These are phyloP conservation scores for Bergia sp. DNA, from an alignment of 92 coral and sea anemone genomes.

Conservation along the genomic window DNA sequence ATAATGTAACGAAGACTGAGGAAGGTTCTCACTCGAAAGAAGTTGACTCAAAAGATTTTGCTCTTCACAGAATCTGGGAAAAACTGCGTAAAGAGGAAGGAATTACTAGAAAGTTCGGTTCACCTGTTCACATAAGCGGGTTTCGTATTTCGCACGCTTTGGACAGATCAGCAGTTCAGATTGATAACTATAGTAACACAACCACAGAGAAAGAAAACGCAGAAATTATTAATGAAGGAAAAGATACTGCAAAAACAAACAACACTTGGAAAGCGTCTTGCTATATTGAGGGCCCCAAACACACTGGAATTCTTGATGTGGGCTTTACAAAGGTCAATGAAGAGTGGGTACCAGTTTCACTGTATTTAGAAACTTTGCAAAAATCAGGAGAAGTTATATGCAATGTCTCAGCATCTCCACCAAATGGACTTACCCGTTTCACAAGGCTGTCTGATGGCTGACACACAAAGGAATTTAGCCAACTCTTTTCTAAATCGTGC, in stretches of 20 bases:
- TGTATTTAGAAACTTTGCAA: slow-evolving; percentile 74
- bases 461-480: neutral
- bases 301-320: slow-evolving; percentile 78
- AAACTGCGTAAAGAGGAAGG: slow-evolving; percentile 79
- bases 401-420: slow-evolving; percentile 82
- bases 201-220: slow-evolving; percentile 12
- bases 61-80: slow-evolving; percentile 67
- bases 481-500: no score
- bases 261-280: slow-evolving; percentile 75
- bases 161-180: slow-evolving; percentile 18
- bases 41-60: slow-evolving; percentile 63
- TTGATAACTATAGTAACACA: neutral
- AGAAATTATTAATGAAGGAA: slow-evolving; percentile 40
- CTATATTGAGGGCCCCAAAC: slow-evolving; percentile 83
- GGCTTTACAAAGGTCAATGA: slow-evolving; percentile 69
- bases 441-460: slow-evolving; percentile 73
- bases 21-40: slow-evolving; percentile 50
- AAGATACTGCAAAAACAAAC: neutral
- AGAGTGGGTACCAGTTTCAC: slow-evolving; percentile 90
- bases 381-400: slow-evolving; percentile 81
- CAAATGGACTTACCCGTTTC: slow-evolving; percentile 88
- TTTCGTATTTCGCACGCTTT: slow-evolving; percentile 52
- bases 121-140: slow-evolving; percentile 79
- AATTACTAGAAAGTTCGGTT: slow-evolving; percentile 74
- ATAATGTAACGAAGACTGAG: slow-evolving; percentile 48